phyloP scores from a whole-genome alignment of 2,888 invertebrate species.

The Aquatica leii region DNA sequence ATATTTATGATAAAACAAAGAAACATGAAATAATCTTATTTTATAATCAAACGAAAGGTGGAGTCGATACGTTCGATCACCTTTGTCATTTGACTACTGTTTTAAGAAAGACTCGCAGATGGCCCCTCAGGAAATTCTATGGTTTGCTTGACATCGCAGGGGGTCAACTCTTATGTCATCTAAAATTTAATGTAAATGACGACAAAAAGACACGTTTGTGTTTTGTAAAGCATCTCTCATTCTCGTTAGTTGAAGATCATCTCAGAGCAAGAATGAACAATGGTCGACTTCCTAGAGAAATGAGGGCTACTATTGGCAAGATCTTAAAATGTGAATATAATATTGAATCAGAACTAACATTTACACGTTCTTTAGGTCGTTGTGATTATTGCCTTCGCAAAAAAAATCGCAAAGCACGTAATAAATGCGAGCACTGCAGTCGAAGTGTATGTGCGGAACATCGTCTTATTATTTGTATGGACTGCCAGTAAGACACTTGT shows the following conservation, averaged over 20 bases:
- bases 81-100: background rate
- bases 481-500: background rate
- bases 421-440: background rate
- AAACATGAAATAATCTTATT: conserved; percentile 8
- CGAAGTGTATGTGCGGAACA: background rate
- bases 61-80: conserved; percentile 5
- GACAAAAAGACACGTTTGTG: background rate
- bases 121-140: background rate
- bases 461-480: background rate
- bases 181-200: background rate
- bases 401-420: conserved; percentile 1
- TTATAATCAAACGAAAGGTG: conserved; percentile 2
- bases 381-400: background rate
- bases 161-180: background rate
- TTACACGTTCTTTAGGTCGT: background rate
- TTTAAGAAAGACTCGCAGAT: background rate
- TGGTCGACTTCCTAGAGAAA: background rate
- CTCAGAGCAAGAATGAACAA: background rate
- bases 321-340: background rate
- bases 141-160: background rate
- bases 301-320: background rate
- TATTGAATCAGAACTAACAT: background rate
- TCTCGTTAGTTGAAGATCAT: background rate
- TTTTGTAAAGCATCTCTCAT: background rate
- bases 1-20: background rate